Conservation (phyloP, 2,113 vertebrate genomes). For the Argyrosomus japonicus region DNA sequence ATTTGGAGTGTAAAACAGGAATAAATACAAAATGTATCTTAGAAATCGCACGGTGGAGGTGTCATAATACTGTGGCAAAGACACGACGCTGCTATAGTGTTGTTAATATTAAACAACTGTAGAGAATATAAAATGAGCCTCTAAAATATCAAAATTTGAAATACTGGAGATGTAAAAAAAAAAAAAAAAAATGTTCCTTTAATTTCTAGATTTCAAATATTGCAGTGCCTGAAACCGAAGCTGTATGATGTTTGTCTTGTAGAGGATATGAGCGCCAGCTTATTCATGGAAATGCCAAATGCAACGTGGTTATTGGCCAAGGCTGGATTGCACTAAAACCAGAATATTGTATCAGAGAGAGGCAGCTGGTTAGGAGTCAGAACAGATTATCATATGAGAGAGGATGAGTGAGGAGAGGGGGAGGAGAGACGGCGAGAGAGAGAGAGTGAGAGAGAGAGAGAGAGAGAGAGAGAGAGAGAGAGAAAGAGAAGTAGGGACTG, state of each 20-base stretch:
- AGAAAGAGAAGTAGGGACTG: conserved; percentile 50
- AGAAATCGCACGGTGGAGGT: conserved; percentile 1
- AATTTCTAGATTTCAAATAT: conserved; percentile 61
- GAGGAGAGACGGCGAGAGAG: conserved; percentile 36
- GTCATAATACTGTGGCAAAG: conserved; percentile 11
- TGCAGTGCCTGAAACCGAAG: conserved; percentile 52
- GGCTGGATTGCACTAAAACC: conserved; percentile 85
- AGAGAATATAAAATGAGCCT: conserved; percentile 33
- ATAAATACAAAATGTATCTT: conserved; percentile 32
- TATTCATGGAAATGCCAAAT: conserved; percentile 83
- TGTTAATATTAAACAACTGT: conserved; percentile 30
- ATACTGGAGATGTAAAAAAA: conserved; percentile 24
- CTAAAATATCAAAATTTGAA: conserved; percentile 48
- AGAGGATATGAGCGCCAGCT: conserved; percentile 72
- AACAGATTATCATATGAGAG: conserved; percentile 86
- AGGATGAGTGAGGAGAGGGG: conserved; percentile 77
- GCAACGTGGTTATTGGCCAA: conserved; percentile 79
- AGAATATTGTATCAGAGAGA: conserved; percentile 86
- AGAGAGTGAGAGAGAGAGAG: not conserved
- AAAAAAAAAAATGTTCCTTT: not conserved
- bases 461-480: not conserved
- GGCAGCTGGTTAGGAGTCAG: conserved; percentile 86
- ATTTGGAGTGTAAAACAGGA: conserved; percentile 21
- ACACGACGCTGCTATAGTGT: conserved; percentile 8
- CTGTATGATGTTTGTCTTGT: conserved; percentile 71